Evolutionary conservation across 64 coral and sea anemone genomes (phyloP).

Genomic region (Hydrozoanthus tunicans): DNA sequence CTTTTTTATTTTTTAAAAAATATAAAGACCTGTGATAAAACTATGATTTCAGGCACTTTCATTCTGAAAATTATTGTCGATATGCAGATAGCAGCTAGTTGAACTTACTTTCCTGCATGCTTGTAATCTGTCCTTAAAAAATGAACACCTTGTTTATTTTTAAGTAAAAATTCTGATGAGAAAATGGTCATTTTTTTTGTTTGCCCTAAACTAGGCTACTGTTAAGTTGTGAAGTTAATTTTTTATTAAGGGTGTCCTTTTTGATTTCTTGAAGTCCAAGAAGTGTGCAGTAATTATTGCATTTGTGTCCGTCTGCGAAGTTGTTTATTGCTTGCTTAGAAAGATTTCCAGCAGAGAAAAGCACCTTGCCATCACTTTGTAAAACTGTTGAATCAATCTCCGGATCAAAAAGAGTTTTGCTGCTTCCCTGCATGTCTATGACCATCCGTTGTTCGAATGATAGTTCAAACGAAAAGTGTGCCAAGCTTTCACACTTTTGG

Average conservation of each 20-base stretch:
- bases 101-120: neutral
- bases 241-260: neutral
- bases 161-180: conserved; percentile 15
- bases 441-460: neutral
- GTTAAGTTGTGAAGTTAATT: conserved; percentile 2
- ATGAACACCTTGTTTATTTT: neutral
- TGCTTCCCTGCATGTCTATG: conserved; percentile 12
- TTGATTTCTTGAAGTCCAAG: conserved; percentile 25
- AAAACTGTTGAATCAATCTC: neutral
- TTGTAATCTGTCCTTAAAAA: neutral
- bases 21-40: neutral
- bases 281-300: neutral
- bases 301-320: neutral
- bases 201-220: neutral
- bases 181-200: neutral
- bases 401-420: neutral
- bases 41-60: neutral
- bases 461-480: neutral
- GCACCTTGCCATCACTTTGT: conserved; percentile 13
- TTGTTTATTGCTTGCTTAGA: neutral
- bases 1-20: neutral
- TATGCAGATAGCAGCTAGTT: conserved; percentile 6
- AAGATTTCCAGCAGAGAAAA: conserved; percentile 24
- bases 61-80: neutral
- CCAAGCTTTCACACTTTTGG: neutral